Evolutionary conservation across 2,888 invertebrate genomes (phyloP).

Genomic region (Lasioglossum oenotherae): DNA sequence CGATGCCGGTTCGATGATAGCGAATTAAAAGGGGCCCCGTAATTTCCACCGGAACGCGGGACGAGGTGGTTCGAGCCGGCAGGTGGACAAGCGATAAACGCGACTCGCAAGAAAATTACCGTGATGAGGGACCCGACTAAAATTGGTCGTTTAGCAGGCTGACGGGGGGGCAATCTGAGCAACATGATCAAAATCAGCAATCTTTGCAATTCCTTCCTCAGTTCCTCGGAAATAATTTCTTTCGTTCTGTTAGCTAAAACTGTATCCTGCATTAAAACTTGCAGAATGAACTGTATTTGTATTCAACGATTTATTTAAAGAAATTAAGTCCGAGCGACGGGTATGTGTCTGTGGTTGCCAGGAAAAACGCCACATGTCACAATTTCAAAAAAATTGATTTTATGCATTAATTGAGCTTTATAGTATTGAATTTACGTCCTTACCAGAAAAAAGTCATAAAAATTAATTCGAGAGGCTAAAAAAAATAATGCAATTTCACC

Average conservation of each 20-base stretch:
- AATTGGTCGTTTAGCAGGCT: constrained; percentile 41
- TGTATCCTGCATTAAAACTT: too few species aligned
- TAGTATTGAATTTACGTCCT: too few species aligned
- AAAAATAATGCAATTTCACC: too few species aligned
- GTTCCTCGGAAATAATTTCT: neutral
- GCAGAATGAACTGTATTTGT: too few species aligned
- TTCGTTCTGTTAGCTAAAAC: neutral
- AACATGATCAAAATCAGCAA: neutral
- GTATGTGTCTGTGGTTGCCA: too few species aligned
- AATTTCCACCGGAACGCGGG: constrained; percentile 1
- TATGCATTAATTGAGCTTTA: too few species aligned
- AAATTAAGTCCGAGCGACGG: too few species aligned
- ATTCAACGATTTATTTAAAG: too few species aligned
- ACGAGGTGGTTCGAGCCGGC: neutral
- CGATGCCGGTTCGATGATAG: neutral
- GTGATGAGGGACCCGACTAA: constrained; percentile 21
- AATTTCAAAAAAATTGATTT: too few species aligned
- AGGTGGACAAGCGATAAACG: neutral
- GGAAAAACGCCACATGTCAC: too few species aligned
- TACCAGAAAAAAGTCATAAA: too few species aligned
- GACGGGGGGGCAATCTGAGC: constrained; percentile 4
- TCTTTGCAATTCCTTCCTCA: neutral
- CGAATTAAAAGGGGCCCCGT: neutral
- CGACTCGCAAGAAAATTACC: neutral
- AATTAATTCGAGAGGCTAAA: too few species aligned